Base-by-base conservation (phyloP, 2,888 invertebrate genomes). In the Drosophila mayaguana region DNA sequence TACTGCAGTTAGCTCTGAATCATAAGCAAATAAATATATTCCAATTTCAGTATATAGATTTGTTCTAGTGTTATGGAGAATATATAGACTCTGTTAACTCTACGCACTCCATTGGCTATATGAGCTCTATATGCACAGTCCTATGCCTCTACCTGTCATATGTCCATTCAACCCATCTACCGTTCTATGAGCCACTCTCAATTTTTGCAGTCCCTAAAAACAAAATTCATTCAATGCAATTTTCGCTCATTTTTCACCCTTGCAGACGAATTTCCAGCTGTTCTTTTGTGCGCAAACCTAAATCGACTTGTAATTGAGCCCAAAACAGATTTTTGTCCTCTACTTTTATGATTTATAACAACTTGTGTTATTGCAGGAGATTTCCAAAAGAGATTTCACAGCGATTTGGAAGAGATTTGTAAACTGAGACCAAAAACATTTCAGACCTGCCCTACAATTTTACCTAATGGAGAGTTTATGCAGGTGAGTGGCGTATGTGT, bases 401-500 rank as follows among this genome's bases (percentile, higher is more conserved):
- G 28, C 18, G 25, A 16, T 16, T 34, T n/a, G 7, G 22, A 12
- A 7, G 36, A 36, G 43, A 20, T 32, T 25, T 18, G 25, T 43
- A 57, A 46, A 38, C 14, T 38, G 38, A 60, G 46, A 25, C 32
- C 43, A 18, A 43, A 50, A 18, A 54, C 36, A 28, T 63, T 60
- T 70, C 56, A 61, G 65, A 59, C 62, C 78, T 64, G 61, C 36
- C 38, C 40, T 55, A 67, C 54, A 46, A 40, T 34, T 53, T 18
- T 68, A 72, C 63, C 68, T 63, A 42, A 36, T 16, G 18, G 16
- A 67, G 63, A 74, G 59, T 63, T 69, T 50, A n/a, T 28, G 20
- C 34, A 51, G 34, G 28, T 48, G 55, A 20, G 8, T 56, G n/a
- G 28, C 42, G 48, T 20, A 4, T 46, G n/a, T 20, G n/a, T 43